phyloP scores from a whole-genome alignment of 2,113 vertebrate species.

The Ceyx margarethae region DNA sequence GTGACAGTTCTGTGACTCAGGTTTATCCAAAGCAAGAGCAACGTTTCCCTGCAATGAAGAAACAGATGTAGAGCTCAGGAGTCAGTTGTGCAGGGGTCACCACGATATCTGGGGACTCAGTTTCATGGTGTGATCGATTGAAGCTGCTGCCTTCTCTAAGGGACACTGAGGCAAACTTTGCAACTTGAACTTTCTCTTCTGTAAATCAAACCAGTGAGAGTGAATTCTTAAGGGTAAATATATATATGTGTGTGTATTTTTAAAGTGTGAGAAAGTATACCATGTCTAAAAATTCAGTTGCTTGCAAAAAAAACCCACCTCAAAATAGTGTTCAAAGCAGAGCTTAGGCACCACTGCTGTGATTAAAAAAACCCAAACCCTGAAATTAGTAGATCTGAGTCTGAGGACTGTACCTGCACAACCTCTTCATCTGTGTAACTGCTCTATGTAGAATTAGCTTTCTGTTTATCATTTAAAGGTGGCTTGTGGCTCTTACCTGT shows the following conservation, averaged over 20 bases:
- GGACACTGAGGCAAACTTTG: not conserved
- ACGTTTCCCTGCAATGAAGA: not conserved
- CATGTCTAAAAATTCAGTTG: not conserved
- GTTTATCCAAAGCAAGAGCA: not conserved
- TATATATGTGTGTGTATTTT: rapidly evolving
- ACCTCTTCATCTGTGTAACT: not conserved
- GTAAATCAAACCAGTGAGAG: not conserved
- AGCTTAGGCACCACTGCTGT: not conserved
- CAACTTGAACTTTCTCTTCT: not conserved
- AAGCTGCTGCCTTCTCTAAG: not conserved
- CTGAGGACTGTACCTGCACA: rapidly evolving
- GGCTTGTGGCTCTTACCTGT: constrained; percentile 3
- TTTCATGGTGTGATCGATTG: not conserved
- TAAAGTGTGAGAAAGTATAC: not conserved
- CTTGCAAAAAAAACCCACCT: not conserved
- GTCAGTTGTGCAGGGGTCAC: not conserved
- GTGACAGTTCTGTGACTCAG: not conserved
- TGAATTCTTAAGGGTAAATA: not conserved
- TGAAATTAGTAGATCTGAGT: not conserved
- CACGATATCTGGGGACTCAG: not conserved
- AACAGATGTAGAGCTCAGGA: not conserved
- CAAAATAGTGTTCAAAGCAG: not conserved
- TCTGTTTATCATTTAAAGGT: not conserved
- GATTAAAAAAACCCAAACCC: not conserved
- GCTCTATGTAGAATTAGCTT: not conserved